These are phyloP conservation scores for Nothoprocta perdicaria DNA, from an alignment of 2,113 vertebrate genomes.

Conservation along the genomic window DNA sequence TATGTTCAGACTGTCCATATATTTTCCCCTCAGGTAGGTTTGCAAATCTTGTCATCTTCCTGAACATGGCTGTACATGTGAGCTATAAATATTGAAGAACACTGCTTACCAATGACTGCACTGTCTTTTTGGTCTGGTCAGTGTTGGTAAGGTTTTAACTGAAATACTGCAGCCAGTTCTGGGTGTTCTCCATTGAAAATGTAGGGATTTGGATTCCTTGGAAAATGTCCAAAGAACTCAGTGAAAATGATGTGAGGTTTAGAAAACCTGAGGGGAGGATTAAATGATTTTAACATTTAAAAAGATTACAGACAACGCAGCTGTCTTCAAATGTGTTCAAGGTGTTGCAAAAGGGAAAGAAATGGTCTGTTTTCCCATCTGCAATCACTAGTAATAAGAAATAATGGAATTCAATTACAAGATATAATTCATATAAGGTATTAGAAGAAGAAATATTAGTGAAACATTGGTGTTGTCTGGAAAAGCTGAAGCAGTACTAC, in stretches of 20 bases:
- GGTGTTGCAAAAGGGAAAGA: neutral
- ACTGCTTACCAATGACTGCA: accelerated
- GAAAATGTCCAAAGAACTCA: neutral
- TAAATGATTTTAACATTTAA: neutral
- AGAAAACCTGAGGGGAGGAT: neutral
- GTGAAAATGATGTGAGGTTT: neutral
- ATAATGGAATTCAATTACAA: neutral
- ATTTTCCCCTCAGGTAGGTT: neutral
- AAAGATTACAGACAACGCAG: neutral
- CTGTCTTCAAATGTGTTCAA: neutral
- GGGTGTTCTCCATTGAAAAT: neutral
- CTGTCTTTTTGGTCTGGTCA: neutral
- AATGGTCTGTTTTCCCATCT: neutral
- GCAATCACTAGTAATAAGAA: neutral
- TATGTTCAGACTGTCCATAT: neutral
- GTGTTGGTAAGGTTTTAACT: neutral
- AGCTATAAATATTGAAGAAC: accelerated
- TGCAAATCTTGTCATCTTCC: neutral
- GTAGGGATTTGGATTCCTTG: neutral
- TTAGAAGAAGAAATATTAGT: neutral
- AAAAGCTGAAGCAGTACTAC: neutral
- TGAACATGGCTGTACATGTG: neutral
- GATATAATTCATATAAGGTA: neutral
- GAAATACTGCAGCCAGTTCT: neutral
- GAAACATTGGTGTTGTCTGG: neutral